These are phyloP conservation scores for Eupeodes latifasciatus DNA, from an alignment of 2,888 invertebrate genomes.

Conservation along the genomic window DNA sequence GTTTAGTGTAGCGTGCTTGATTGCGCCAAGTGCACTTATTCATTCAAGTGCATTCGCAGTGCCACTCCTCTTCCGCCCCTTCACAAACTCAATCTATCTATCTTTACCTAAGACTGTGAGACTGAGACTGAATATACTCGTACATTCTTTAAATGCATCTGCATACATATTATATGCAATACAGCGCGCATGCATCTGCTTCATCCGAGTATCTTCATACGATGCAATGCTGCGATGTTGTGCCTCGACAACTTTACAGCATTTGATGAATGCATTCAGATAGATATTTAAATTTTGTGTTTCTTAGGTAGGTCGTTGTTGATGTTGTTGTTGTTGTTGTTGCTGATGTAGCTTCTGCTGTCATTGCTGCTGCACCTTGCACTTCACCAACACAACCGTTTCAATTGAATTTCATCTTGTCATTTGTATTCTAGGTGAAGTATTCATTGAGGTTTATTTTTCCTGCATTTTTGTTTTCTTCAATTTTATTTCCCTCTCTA, in stretches of 20 bases:
- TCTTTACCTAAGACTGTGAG: too few relatives aligned
- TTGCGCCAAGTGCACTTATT: slow-evolving; percentile 64
- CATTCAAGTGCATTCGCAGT: slow-evolving; percentile 67
- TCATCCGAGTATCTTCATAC: not conserved
- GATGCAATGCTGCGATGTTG: not conserved
- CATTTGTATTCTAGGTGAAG: slow-evolving; percentile 70
- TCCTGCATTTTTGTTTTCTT: not conserved
- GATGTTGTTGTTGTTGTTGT: too few relatives aligned
- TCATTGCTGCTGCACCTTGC: slow-evolving; percentile 63
- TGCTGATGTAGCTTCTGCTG: not conserved
- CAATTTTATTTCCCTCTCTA: not conserved
- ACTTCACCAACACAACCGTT: slow-evolving; percentile 40
- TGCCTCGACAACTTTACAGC: slow-evolving; percentile 13
- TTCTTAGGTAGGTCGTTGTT: slow-evolving; percentile 18
- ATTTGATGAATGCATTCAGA: slow-evolving; percentile 71
- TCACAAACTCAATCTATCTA: not conserved
- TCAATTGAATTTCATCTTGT: slow-evolving; percentile 69
- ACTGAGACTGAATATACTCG: not conserved
- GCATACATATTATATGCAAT: not conserved
- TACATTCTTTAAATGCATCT: not conserved
- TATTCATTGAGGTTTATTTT: slow-evolving; percentile 59
- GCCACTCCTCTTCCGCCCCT: slow-evolving; percentile 20
- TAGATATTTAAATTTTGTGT: slow-evolving; percentile 57
- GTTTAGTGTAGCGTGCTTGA: slow-evolving; percentile 39
- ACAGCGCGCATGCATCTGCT: not conserved